A percentile compares a stretch with the other conserved stretches of the same genome.
phyloP scores from a whole-genome alignment of 1,140 invertebrate species.

The Luehdorfia chinensis region DNA sequence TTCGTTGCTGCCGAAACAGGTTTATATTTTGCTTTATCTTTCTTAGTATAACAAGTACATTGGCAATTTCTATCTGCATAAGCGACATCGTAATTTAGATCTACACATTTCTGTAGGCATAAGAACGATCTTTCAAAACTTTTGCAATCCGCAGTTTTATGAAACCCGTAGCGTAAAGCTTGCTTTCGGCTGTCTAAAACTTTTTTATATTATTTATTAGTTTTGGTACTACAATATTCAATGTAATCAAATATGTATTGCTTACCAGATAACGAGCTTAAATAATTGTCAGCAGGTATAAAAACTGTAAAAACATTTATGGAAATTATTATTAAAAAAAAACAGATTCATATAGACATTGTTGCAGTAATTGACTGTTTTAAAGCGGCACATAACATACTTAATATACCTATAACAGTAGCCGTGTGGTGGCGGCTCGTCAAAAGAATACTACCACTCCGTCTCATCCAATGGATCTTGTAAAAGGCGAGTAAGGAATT shows the following conservation, averaged over 20 bases:
- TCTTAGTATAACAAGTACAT: slow-evolving; percentile 48
- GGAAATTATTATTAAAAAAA: background rate
- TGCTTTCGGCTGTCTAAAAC: slow-evolving; percentile 9
- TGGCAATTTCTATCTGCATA: slow-evolving; percentile 48
- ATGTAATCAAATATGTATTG: too few species aligned
- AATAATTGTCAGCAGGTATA: background rate
- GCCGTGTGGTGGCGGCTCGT: too few species aligned
- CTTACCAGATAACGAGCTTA: background rate
- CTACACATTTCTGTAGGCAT: slow-evolving; percentile 54
- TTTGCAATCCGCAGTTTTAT: slow-evolving; percentile 39
- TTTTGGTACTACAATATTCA: too few species aligned
- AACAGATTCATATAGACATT: background rate
- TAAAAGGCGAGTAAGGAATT: too few species aligned
- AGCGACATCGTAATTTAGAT: slow-evolving; percentile 46
- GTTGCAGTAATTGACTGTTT: too few species aligned
- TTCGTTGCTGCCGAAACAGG: slow-evolving; percentile 7
- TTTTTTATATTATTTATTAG: background rate
- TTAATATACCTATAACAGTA: too few species aligned
- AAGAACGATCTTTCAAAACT: slow-evolving; percentile 48
- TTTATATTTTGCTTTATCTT: slow-evolving; percentile 40
- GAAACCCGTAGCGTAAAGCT: slow-evolving; percentile 52
- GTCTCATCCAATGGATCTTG: too few species aligned
- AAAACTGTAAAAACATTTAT: slow-evolving; percentile 7
- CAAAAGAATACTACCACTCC: too few species aligned
- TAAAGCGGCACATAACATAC: too few species aligned